Evolutionary conservation across 2,888 invertebrate genomes (phyloP).

Genomic region (Tetragonula carbonaria): DNA sequence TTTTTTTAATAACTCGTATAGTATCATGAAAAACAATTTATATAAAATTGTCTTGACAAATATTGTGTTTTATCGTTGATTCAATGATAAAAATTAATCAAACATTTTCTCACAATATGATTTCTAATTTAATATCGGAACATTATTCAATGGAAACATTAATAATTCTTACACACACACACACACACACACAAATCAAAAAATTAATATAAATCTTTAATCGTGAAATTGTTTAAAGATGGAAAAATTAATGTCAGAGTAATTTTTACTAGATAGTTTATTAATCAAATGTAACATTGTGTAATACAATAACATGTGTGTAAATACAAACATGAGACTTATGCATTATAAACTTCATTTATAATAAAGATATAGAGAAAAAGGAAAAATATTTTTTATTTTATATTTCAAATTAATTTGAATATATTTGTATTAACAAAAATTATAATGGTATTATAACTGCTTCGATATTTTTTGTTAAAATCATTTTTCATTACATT

Average conservation of each 20-base stretch:
- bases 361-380: not conserved
- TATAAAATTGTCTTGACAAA: not conserved
- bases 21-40: not conserved
- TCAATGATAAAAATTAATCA: slow-evolving; percentile 8
- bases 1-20: not conserved
- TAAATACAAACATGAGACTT: not conserved
- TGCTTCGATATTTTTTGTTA: not conserved
- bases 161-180: not conserved
- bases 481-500: not conserved
- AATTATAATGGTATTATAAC: not conserved
- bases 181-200: no score
- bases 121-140: not conserved
- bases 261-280: not conserved
- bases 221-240: no score
- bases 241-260: no score
- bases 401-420: slow-evolving; percentile 23
- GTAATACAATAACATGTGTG: no score
- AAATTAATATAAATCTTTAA: no score
- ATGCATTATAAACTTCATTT: not conserved
- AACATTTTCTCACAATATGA: slow-evolving; percentile 41
- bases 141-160: slow-evolving; percentile 45
- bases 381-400: not conserved
- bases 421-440: not conserved
- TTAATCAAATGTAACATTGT: not conserved
- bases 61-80: not conserved